Percentiles rank a stretch among this genome's conserved stretches.
These are phyloP conservation scores for Chamaetylas fuelleborni DNA, from an alignment of 2,113 vertebrate genomes.

Conservation along the genomic window DNA sequence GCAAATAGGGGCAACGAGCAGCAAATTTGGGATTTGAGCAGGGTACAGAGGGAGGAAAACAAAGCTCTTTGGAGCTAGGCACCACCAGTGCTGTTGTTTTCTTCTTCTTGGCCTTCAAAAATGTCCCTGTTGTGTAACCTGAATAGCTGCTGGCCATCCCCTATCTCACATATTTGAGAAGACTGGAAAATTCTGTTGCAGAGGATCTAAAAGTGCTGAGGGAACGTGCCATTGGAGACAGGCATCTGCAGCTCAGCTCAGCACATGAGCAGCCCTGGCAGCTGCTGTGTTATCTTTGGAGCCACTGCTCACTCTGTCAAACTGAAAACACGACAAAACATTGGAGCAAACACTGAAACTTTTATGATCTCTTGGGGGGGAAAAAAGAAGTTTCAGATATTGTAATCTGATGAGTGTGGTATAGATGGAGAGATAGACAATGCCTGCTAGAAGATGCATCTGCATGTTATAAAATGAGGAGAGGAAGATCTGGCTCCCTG, in stretches of 20 bases:
- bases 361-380: constrained; percentile 54
- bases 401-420: constrained; percentile 53
- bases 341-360: constrained; percentile 48
- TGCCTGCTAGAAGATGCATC: constrained; percentile 49
- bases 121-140: constrained; percentile 35
- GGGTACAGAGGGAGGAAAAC: not conserved
- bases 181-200: constrained; percentile 41
- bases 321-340: constrained; percentile 46
- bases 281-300: constrained; percentile 56
- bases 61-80: not conserved
- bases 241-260: constrained; percentile 1
- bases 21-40: not conserved
- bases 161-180: not conserved
- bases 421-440: constrained; percentile 47
- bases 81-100: not conserved
- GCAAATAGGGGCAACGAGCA: not conserved
- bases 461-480: constrained; percentile 26
- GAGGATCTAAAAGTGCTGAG: not conserved
- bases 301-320: constrained; percentile 1
- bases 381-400: constrained; percentile 33
- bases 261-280: constrained; percentile 33
- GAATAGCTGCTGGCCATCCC: constrained; percentile 38
- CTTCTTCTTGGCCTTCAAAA: not conserved
- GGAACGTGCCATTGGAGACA: constrained; percentile 32
- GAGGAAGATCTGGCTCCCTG: not conserved